Base-by-base conservation (phyloP, 2,888 invertebrate species). In the Rotaria macrura region DNA sequence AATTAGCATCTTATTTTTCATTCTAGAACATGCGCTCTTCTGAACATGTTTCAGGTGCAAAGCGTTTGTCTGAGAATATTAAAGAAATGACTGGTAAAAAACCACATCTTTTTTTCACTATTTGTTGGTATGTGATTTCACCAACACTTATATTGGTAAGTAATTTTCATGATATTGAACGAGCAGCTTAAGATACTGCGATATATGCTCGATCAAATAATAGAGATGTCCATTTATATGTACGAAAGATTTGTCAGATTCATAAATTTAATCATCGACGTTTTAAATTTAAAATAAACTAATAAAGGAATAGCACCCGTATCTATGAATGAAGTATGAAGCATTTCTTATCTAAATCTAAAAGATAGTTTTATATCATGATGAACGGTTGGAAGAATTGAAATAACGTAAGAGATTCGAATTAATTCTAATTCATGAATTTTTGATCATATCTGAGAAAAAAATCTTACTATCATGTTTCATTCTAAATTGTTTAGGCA, bases 71-170 rank as follows among this genome's bases (percentile, higher is more conserved):
- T 14, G 93, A 93, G 89, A 95, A 96, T 90, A 94, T 96, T 25
- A 94, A 95, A 90, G 94, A 95, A 89, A 96, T 96, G 95, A 96
- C 95, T 52, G 95, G 95, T 88, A 92, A 93, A 54, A 92, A 93
- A 85, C 95, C 96, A 0, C 94, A 94, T 6, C 89, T 94, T 57
- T 96, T 95, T 91, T 94, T 96, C 89, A 93, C 94, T 88, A 93
- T 94, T 88, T 95, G 96, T 90, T 96, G 96, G 96, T 92, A 94
- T 85, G 91, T 95, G 87, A 94, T 94, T 29, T 93, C 95, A 23
- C 96, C 96, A 1, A 92, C 94, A 83, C 92, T 95, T 87, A 93
- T 96, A 86, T 92, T 93, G 91, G 94, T 94, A 91, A 92, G 92
- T 47, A 12, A 47, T 6, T 47, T 47, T 47, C 7, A 47, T 47